Conservation (phyloP, 2,888 invertebrate genomes). For the Ichneumoninae sp. region DNA sequence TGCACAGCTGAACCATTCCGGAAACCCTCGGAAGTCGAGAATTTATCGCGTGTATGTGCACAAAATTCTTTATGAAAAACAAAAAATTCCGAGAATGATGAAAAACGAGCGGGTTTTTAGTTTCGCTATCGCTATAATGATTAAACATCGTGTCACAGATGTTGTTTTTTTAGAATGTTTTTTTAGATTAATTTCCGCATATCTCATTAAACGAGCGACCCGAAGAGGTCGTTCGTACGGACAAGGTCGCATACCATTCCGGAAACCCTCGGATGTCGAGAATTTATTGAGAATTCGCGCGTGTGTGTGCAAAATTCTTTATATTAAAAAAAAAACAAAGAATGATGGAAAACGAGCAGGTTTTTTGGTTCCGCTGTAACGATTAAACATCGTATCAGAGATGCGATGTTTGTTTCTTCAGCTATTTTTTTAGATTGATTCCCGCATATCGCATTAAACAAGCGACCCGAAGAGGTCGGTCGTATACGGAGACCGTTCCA, state of each 20-base stretch:
- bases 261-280: conserved; percentile 19
- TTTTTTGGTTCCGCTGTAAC: not conserved
- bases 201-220: too few relatives aligned
- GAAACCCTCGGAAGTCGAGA: conserved; percentile 28
- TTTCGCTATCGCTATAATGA: too few relatives aligned
- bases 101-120: not conserved
- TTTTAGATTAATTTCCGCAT: too few relatives aligned
- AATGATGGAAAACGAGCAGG: not conserved
- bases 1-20: not conserved
- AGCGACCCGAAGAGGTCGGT: not conserved
- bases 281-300: conserved; percentile 3
- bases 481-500: conserved; percentile 6
- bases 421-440: not conserved
- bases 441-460: not conserved
- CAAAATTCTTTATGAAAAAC: conserved; percentile 17
- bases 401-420: not conserved
- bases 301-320: conserved; percentile 1
- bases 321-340: not conserved
- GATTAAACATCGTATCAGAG: too few relatives aligned
- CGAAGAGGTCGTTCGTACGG: too few relatives aligned
- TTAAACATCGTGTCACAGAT: too few relatives aligned
- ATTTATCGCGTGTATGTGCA: conserved; percentile 10
- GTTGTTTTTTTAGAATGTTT: too few relatives aligned
- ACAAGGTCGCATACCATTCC: not conserved
- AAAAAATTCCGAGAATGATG: not conserved